Base-by-base conservation (phyloP, 1,140 invertebrate genomes). In the Drosophila tristis region DNA sequence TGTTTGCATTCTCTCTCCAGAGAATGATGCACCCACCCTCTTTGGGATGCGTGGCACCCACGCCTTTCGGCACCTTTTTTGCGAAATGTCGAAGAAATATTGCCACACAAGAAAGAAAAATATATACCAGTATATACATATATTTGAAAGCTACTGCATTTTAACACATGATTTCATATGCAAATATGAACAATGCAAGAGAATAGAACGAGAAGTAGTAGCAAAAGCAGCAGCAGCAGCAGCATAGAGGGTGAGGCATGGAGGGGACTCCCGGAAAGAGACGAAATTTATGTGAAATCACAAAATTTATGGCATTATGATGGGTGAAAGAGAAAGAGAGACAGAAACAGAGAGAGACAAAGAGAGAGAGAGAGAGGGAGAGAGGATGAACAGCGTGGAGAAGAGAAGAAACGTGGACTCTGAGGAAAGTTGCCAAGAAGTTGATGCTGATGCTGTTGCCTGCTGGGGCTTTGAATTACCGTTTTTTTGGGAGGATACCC, bases 111-210 rank as follows among this genome's bases (percentile, higher is more conserved):
- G 43, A 48, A 43, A 4, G 68, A 35, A 35, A 57, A 39, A 65
- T 26, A 55, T 58, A 58, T 75, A 49, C 59, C 31, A 23, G 23
- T 25, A 25, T 2, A 25, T 25, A 25, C 23, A 25, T 23, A 48
- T 67, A 70, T 49, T 23, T 56, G 42, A 56, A 56, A 87, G 74
- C 78, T 79, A 78, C 74, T 76, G 65, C 74, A 72, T 89, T 86
- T 89, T 84, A 82, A 89, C 84, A 89, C 82, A 77, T 89, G 82
- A 89, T 87, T 87, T 87, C 66, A 82, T 89, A 89, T 87, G 82
- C 84, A 87, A 87, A 87, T 79, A 89, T 79, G 75, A 79, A 84
- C 74, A 82, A 80, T 80, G 57, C 60, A 49, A 62, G 13, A 55
- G 44, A 64, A 60, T 56, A 29, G 35, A 23, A 49, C 42, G 31